These are phyloP conservation scores for Apotomis turbidana DNA, from an alignment of 2,888 invertebrate genomes.

Conservation along the genomic window DNA sequence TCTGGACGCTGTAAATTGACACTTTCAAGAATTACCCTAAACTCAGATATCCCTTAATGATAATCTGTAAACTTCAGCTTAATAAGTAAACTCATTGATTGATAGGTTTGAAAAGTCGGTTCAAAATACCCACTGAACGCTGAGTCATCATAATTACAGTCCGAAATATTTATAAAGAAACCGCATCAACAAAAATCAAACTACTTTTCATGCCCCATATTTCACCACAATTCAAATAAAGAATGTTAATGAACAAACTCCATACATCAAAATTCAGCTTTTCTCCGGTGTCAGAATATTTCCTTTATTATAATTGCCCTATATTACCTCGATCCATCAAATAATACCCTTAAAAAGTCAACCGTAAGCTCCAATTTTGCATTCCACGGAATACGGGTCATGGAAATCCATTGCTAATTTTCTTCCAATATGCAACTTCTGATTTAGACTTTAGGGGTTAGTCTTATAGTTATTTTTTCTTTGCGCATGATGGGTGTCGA, in stretches of 20 bases:
- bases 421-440: not conserved
- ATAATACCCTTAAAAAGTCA: not conserved
- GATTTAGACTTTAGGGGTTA: not conserved
- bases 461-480: not conserved
- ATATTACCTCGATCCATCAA: not conserved
- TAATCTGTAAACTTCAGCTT: not conserved
- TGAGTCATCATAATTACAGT: not conserved
- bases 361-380: not conserved
- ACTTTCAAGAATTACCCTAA: too few relatives aligned
- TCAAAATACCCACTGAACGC: not conserved
- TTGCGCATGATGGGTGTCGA: constrained; percentile 3
- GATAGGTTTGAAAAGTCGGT: too few relatives aligned
- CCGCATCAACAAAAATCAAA: not conserved
- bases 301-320: constrained; percentile 22
- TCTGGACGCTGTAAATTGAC: too few relatives aligned
- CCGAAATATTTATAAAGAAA: not conserved
- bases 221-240: not conserved
- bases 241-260: constrained; percentile 17
- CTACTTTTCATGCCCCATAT: not conserved
- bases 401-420: constrained; percentile 11
- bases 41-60: not conserved
- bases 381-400: not conserved
- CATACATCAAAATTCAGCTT: constrained; percentile 29
- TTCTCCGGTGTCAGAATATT: constrained; percentile 11
- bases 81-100: too few relatives aligned